Conservation (phyloP, 2,888 invertebrate species). For the Tetranychus truncatus region DNA sequence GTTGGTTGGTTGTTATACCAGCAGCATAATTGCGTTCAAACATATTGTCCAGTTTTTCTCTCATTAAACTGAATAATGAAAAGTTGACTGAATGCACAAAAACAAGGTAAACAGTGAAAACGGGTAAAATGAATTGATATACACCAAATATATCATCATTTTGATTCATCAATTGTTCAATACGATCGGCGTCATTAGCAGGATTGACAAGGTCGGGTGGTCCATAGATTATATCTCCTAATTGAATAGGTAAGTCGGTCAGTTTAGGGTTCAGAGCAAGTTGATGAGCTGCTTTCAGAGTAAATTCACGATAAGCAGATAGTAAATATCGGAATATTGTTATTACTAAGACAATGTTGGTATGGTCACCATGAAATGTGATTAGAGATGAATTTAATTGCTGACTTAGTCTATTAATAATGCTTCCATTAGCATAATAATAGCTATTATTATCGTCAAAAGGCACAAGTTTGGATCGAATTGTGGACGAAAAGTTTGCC, state of each 20-base stretch:
- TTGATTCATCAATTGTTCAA: too few species aligned
- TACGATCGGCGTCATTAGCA: not conserved
- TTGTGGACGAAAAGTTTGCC: not conserved
- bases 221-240: conserved; percentile 8
- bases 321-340: not conserved
- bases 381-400: not conserved
- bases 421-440: not conserved
- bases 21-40: conserved; percentile 10
- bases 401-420: not conserved
- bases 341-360: not conserved
- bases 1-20: conserved; percentile 7
- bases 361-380: not conserved
- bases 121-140: conserved; percentile 4
- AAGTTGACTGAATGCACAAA: not conserved
- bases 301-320: not conserved
- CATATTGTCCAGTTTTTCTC: conserved; percentile 8
- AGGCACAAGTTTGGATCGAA: not conserved
- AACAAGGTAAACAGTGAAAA: not conserved
- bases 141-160: conserved; percentile 7
- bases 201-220: too few species aligned
- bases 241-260: not conserved
- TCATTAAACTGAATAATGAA: not conserved
- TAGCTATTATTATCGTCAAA: not conserved
- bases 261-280: not conserved
- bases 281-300: not conserved